Base-by-base conservation (phyloP, 2,888 invertebrate species). In the Hypsopygia costalis region DNA sequence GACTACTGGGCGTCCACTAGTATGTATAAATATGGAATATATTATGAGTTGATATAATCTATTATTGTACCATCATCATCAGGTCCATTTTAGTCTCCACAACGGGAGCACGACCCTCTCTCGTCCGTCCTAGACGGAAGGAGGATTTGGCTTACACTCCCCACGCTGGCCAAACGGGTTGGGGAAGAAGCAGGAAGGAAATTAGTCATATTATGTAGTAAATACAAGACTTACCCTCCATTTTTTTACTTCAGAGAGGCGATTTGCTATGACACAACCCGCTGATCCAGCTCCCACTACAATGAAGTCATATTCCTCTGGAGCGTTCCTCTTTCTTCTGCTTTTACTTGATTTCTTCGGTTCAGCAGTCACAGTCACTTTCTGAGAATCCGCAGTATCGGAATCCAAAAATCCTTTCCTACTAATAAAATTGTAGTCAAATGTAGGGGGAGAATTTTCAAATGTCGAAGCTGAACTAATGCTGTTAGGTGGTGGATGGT, bases 261-360 rank as follows among this genome's bases (percentile, higher is more conserved):
- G 81, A 69, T 91, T 93, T 0, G 93, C 93, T 10, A 93, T 60
- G 20, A 93, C 93, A 61, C 93, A 92, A 0, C 93, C 93, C 0
- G 93, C 93, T 4, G 92, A 92, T 0, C 93, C 93, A 0, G 91
- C 93, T 10, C 93, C 93, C 27, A 93, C 90, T 36, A 92, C 76
- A 40, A 92, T 90, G 51, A 92, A 94, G 55, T 92, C 93, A 58
- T 77, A 91, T 32, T 86, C 80, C 49, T 86, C 80, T 30, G 58
- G 36, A 3, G 52, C 45, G 1, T 69, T 63, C 12, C 79, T 75
- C 45, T 62, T 80, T 30, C 47, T 69, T 30, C 75, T 65, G 2
- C 40, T 62, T 30, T 53, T 69, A 7, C 38, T 52, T 16, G 52
- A 52, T 30, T 58, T 56, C 40, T 62, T 56, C 1, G 44, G 47